Evolutionary conservation across 2,888 invertebrate species (phyloP), one percentile per base, ranked within the genome.

Genomic region (Matsumyia berberina): DNA sequence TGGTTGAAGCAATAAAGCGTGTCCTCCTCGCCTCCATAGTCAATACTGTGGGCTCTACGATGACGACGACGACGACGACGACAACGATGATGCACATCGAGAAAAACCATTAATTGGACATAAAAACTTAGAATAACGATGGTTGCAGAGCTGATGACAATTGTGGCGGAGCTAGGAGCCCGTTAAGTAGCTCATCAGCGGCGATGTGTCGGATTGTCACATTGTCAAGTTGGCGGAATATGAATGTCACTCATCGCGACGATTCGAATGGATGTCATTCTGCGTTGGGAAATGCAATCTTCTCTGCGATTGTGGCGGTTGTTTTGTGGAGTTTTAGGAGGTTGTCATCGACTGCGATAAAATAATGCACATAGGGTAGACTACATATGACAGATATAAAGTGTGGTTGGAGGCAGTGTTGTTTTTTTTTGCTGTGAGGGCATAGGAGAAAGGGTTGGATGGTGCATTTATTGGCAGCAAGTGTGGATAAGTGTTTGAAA

Each of bases 31-130:
- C 7, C 35, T 15, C 33, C 24, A 64, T 64, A n/a, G n/a, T n/a
- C n/a, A n/a, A n/a, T n/a, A n/a, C n/a, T n/a, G n/a, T n/a, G n/a
- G n/a, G n/a, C n/a, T n/a, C n/a, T n/a, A n/a, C n/a, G n/a, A n/a
- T n/a, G n/a, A n/a, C n/a, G n/a, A n/a, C n/a, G n/a, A n/a, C n/a
- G n/a, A n/a, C n/a, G n/a, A n/a, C n/a, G n/a, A n/a, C n/a, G n/a
- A 57, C 66, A 64, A 31, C 77, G 46, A 53, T 39, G 72, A 72
- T 64, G 29, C 39, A 77, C 70, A 51, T 70, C 64, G 35, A 77
- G 67, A 57, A 58, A 24, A 29, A 78, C 60, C 78, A 78, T 83
- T 78, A 83, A 83, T 83, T 83, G 83, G 73, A 78, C 78, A 73
- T 73, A 78, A 73, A 81, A 78, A 69, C 37, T 51, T 39, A 78